Evolutionary conservation across 2,113 vertebrate genomes (phyloP).

Genomic region (Mirounga angustirostris): DNA sequence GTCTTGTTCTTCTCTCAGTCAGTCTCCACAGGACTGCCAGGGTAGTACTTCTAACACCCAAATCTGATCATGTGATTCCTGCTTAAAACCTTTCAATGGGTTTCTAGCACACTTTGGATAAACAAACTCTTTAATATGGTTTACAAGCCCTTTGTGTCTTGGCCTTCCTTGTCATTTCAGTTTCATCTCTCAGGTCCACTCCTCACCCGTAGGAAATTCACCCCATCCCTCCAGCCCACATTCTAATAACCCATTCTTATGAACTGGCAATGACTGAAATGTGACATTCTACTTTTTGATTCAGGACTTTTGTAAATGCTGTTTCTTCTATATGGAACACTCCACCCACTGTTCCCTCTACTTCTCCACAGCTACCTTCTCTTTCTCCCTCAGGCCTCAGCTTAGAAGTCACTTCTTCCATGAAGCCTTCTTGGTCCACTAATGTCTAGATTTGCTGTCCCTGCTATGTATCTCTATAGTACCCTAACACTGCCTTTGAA

Average conservation of each 20-base stretch:
- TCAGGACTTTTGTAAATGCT: not conserved
- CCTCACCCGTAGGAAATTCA: not conserved
- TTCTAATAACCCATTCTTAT: not conserved
- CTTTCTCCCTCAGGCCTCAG: not conserved
- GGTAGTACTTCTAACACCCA: conserved; percentile 29
- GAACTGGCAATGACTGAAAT: conserved; percentile 18
- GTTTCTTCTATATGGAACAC: not conserved
- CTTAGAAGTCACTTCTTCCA: not conserved
- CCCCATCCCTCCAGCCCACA: not conserved
- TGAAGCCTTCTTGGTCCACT: not conserved
- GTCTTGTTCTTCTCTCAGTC: conserved; percentile 20
- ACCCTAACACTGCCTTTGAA: not conserved
- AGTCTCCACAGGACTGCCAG: not conserved
- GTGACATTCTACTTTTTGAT: not conserved
- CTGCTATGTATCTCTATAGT: not conserved
- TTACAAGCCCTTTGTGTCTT: not conserved
- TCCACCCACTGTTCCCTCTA: not conserved
- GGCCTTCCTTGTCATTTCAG: not conserved
- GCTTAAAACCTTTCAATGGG: not conserved
- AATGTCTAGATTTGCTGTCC: not conserved
- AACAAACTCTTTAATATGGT: not conserved
- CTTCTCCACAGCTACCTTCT: not conserved
- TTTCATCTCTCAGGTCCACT: not conserved
- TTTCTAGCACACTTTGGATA: not conserved
- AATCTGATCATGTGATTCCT: conserved; percentile 1